Evolutionary conservation across 2,113 vertebrate species (phyloP).

Genomic region (Caretta caretta): DNA sequence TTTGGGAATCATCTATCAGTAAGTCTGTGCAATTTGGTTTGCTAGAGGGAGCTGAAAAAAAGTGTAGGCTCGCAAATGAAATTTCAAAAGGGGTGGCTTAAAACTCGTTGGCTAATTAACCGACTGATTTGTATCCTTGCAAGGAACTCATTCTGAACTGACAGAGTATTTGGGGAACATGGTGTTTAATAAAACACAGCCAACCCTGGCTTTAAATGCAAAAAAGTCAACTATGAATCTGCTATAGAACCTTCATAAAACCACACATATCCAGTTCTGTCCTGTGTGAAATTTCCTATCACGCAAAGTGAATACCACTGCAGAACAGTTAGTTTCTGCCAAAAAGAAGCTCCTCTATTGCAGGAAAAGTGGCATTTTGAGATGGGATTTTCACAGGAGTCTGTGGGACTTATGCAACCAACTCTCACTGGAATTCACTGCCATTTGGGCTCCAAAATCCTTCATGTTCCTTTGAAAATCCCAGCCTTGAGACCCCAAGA

Average conservation of each 20-base stretch:
- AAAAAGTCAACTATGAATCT: background rate
- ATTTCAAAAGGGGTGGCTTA: background rate
- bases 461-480: background rate
- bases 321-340: background rate
- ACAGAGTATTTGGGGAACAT: background rate
- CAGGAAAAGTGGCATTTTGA: background rate
- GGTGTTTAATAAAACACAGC: background rate
- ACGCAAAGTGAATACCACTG: background rate
- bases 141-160: background rate
- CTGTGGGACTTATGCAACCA: background rate
- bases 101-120: background rate
- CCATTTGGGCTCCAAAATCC: background rate
- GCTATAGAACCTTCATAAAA: background rate
- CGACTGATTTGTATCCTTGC: background rate
- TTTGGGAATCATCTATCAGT: background rate
- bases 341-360: fast-evolving
- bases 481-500: fast-evolving
- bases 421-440: background rate
- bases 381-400: background rate
- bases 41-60: background rate
- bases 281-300: background rate
- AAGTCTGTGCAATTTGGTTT: background rate
- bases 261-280: background rate
- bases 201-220: background rate
- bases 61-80: background rate